Evolutionary conservation across 2,113 vertebrate genomes (phyloP).

Genomic region (Columbina picui): DNA sequence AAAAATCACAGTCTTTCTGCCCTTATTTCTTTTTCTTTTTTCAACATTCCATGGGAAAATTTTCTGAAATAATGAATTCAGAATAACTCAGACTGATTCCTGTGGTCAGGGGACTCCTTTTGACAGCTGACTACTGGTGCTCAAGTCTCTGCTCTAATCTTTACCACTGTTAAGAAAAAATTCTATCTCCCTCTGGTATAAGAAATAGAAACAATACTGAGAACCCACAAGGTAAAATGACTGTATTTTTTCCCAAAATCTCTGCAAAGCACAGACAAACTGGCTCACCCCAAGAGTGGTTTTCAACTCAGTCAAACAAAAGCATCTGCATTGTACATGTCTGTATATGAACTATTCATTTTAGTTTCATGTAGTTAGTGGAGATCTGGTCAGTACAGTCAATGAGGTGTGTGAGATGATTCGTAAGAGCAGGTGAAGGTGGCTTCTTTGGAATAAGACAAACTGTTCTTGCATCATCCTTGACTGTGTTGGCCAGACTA

Average conservation of each 20-base stretch:
- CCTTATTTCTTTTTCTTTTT: background rate
- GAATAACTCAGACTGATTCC: background rate
- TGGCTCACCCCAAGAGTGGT: background rate
- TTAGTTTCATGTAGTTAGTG: background rate
- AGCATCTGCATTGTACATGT: background rate
- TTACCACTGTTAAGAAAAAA: background rate
- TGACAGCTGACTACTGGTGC: no score
- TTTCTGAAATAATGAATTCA: background rate
- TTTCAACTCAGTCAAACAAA: background rate
- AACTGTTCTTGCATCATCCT: background rate
- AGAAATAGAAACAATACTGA: background rate
- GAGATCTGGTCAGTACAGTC: background rate
- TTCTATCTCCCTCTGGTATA: rapidly evolving
- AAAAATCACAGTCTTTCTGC: background rate
- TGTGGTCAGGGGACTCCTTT: background rate
- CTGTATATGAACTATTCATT: rapidly evolving
- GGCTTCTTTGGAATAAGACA: background rate
- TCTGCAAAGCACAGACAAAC: background rate
- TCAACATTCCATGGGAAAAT: background rate
- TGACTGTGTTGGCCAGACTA: background rate
- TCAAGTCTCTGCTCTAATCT: background rate
- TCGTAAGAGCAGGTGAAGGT: background rate
- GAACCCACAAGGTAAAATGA: background rate
- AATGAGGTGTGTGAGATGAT: background rate
- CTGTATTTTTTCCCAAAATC: background rate